Base-by-base conservation (phyloP, 30 jellyfish, hydroid and myxozoan species). In the Hydractinia echinata region DNA sequence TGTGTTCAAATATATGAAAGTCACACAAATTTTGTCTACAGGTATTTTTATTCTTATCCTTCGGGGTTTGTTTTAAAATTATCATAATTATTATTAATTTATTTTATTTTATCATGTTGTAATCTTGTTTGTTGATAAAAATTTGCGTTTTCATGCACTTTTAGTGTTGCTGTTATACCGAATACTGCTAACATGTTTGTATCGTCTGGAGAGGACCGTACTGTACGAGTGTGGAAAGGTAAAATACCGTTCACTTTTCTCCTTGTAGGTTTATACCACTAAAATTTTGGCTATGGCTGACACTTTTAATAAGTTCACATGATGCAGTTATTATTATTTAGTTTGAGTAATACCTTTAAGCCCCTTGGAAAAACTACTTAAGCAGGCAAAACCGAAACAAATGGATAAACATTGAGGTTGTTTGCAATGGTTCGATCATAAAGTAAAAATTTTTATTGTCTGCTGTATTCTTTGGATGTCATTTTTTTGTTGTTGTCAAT, bases 131-230 rank as follows among this genome's bases (percentile, higher is more conserved):
- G 8, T 11, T 58, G 15, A 58, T 58, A 58, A 58, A 11, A 58
- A 58, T 0, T 16, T 11, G 69, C 69, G 19, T 72, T 52, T 55
- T 58, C 8, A 4, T 79, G 48, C 61, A 5, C 54, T 61, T 58
- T 53, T 81, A 87, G 95, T 55, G 81, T 89, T 58, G 61, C 91
- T 0, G 77, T 74, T 4, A 54, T 89, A 44, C 87, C 88, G 1
- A 14, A 73, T 53, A 82, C 68, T 9, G 89, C 51, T 56, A 95
- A 85, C 5, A 62, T 81, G 18, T 89, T 84, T 80, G 91, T 86
- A 7, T 64, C 95, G 0, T 89, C 95, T 82, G 96, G 96, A 5
- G 96, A 89, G 61, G 96, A 89, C 68, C 56, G 96, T 61, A 55
- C 89, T 13, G 79, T 89, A 10, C 66, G 79, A 56, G 86, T 89